Evolutionary conservation across 2,888 invertebrate species (phyloP), one percentile per base, ranked within the genome.

Genomic region (Cynaeus angustus): DNA sequence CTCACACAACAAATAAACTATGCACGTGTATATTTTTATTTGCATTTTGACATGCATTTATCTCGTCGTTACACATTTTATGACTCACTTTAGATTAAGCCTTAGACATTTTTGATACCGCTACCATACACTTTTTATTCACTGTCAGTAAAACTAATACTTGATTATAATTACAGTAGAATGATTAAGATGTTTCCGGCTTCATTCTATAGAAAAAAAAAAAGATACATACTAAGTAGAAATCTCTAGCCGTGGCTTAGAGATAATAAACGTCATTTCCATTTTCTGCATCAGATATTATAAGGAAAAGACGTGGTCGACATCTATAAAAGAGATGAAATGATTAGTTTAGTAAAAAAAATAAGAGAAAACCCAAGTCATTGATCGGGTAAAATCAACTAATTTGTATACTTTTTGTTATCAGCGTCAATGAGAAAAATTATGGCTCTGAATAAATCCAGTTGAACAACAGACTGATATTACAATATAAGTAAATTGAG

Each of bases 221-320:
- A 55, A 55, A 14, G 14, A 14, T 38, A 13, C 7, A 43, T 43
- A 43, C n/a, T 16, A 46, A 10, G n/a, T 46, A 46, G 26, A 10
- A 13, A 16, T 46, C 16, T 46, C n/a, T 5, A 3, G 16, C 26
- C 46, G 46, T 26, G 10, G 8, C 16, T 46, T 46, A 16, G 12
- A 46, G 14, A 46, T 46, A 46, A 46, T 46, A 46, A 46, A 46
- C 26, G 46, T 46, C 16, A 16, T 46, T 46, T 46, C 26, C 46
- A 46, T 46, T 46, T 46, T 46, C 7, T 46, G 46, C 46, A n/a
- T 46, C 16, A 46, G 21, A 8, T 43, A 4, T 10, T 43, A 14
- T 43, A 12, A 33, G 28, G 28, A 28, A 28, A 28, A 28, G 33
- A 33, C 7, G 28, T 33, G 6, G 33, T 9, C 7, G 33, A 21